A percentile compares a stretch with the other conserved stretches of the same genome.
Conservation (phyloP, 2,888 invertebrate genomes). For the Linnaemya vulpina region DNA sequence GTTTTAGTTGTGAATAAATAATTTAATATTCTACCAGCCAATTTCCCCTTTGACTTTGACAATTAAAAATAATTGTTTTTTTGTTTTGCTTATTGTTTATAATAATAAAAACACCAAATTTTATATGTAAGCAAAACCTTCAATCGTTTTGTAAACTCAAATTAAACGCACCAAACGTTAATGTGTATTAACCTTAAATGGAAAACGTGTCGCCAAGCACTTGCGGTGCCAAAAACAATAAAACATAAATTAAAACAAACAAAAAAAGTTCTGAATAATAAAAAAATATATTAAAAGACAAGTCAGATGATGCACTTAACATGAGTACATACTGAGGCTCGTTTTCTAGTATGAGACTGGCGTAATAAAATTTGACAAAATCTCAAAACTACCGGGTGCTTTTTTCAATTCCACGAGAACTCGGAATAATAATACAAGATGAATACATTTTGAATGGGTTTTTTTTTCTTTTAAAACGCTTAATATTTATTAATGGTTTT, state of each 20-base stretch:
- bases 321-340: too few species aligned
- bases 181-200: conserved; percentile 56
- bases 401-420: too few species aligned
- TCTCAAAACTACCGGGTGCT: too few species aligned
- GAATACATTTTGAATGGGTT: too few species aligned
- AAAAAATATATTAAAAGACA: background rate
- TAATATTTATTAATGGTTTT: too few species aligned
- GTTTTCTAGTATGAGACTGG: too few species aligned
- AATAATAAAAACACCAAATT: conserved; percentile 30
- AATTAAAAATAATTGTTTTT: conserved; percentile 25
- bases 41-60: conserved; percentile 62
- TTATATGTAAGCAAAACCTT: conserved; percentile 24
- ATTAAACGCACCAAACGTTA: conserved; percentile 38
- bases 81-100: conserved; percentile 27
- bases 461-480: too few species aligned
- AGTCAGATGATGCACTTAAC: too few species aligned
- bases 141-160: conserved; percentile 18
- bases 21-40: conserved; percentile 57
- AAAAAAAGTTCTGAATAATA: background rate
- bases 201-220: conserved; percentile 62
- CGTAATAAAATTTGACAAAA: too few species aligned
- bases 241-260: conserved; percentile 21
- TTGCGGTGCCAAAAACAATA: conserved; percentile 38
- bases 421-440: too few species aligned
- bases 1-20: conserved; percentile 21